Evolutionary conservation across 2,113 vertebrate genomes (phyloP), one percentile per base, ranked within the genome.

Genomic region (Pterocles gutturalis): DNA sequence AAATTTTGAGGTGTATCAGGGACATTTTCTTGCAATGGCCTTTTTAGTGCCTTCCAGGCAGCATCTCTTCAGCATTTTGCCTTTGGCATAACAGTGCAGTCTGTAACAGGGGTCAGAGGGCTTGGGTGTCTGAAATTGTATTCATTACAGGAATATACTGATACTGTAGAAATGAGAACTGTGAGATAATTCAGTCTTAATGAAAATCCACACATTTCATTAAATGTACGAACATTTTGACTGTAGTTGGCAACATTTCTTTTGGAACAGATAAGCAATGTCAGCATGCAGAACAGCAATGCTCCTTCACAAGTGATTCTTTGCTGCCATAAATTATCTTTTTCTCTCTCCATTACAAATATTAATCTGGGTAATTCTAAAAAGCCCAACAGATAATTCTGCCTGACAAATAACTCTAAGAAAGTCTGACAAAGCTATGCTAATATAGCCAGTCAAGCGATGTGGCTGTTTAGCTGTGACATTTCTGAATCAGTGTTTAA

Each of bases 371-470:
- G 10, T 75, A 43, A 77, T 84, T 61, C 36, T 73, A 77, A 95
- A 72, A 83, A 83, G 36, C 20, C 17, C 13, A 61, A n/a, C 3
- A 58, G 11, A 36, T 49, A 87, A 73, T 87, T 72, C 20, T 2
- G 0, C 15, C 43, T 38, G 29, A 72, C 9, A 76, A 88, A 36
- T 5, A 54, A 28, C 20, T 38, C 43, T 24, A 45, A 87, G 31
- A 53, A 89, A 61, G 41, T 22, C 34, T 57, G 48, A 51, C 8
- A 60, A 55, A 91, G 33, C 38, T 57, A 31, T 22, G 6, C 25
- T 31, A 38, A 70, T 11, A 10, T 51, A 62, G 34, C 20, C 21
- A 4, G 2, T 29, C 0, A 0, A 82, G 10, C 16, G 10, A 57
- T 26, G 34, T 5, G 7, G 19, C 21, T 53, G 25, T 58, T 89